A percentile compares a stretch with the other conserved stretches of the same genome.
These are phyloP conservation scores for Parapristionchus giblindavisi DNA, from an alignment of 2,888 invertebrate genomes.

Conservation along the genomic window DNA sequence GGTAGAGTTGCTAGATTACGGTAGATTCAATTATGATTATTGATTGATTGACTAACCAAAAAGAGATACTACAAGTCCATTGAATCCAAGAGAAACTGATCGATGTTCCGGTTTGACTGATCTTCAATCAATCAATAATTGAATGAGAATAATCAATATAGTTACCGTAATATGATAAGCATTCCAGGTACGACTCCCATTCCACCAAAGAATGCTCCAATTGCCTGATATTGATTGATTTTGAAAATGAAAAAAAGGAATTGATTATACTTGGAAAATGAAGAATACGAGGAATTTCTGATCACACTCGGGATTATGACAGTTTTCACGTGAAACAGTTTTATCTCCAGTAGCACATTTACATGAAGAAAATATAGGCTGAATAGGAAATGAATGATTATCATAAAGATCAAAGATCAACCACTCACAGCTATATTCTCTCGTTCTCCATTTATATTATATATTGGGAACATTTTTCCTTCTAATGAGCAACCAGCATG, in stretches of 20 bases:
- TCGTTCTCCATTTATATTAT: slow-evolving; percentile 39
- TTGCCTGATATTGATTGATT: slow-evolving; percentile 39
- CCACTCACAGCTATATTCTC: too few relatives aligned
- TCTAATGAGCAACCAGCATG: slow-evolving; percentile 64
- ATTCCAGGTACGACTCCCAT: slow-evolving; percentile 68
- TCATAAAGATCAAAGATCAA: too few relatives aligned
- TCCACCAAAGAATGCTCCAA: slow-evolving; percentile 67
- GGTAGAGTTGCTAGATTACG: slow-evolving; percentile 66
- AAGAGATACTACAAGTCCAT: slow-evolving; percentile 67
- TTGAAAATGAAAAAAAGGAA: not conserved
- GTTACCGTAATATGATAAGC: slow-evolving; percentile 65
- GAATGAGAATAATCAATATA: not conserved
- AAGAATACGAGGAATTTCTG: slow-evolving; percentile 54
- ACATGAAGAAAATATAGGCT: too few relatives aligned
- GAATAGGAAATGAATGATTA: not conserved
- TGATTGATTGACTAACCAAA: slow-evolving; percentile 58
- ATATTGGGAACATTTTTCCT: slow-evolving; percentile 54
- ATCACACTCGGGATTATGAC: slow-evolving; percentile 58
- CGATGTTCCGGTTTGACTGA: slow-evolving; percentile 67
- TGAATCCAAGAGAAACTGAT: slow-evolving; percentile 67
- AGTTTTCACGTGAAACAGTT: slow-evolving; percentile 62
- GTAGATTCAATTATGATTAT: not conserved
- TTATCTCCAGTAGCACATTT: slow-evolving; percentile 52
- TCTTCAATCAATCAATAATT: slow-evolving; percentile 42
- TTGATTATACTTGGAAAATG: slow-evolving; percentile 49